Evolutionary conservation across 2,888 invertebrate genomes (phyloP), one percentile per base, ranked within the genome.

Genomic region (Cephus rjabovi): DNA sequence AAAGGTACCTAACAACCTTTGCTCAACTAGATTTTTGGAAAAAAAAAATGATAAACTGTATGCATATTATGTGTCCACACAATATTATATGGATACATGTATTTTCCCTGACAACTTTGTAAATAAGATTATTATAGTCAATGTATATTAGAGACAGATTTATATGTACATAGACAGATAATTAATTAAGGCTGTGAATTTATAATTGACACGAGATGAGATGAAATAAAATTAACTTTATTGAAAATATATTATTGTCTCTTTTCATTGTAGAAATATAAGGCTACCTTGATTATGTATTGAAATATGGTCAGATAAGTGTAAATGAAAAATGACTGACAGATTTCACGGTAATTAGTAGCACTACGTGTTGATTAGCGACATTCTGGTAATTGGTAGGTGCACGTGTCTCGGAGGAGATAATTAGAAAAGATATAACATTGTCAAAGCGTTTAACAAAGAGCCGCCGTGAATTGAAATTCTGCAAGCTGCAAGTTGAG

Each of bases 141-240:
- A 30, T 23, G 37, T 73, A 68, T 77, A 73, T 71, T 30, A 71
- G 31, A 71, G 31, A n/a, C 30, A 71, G 31, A 71, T 71, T 33
- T 71, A 76, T 79, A 79, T 75, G 31, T 81, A 78, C 75, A 81
- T 74, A 78, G 78, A 81, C 76, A 79, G 73, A 74, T 34, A 34
- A 23, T 35, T 74, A 74, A 23, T 85, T 80, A 83, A 86, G 88
- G 88, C 88, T 88, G 88, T 88, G 88, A 88, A 86, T 87, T 87
- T 88, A 83, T 87, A 85, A 87, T 34, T 81, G 81, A 82, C 81
- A 78, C 76, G 80, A 82, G 75, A 71, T 80, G 73, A 79, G 81
- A 85, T 81, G 75, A 78, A 79, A 88, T 87, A 87, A 88, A 86
- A 87, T 84, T 81, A 71, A 73, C n/a, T 78, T 69, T 73, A 81